Base-by-base conservation (phyloP, 2,888 invertebrate species). In the Bugulina stolonifera region DNA sequence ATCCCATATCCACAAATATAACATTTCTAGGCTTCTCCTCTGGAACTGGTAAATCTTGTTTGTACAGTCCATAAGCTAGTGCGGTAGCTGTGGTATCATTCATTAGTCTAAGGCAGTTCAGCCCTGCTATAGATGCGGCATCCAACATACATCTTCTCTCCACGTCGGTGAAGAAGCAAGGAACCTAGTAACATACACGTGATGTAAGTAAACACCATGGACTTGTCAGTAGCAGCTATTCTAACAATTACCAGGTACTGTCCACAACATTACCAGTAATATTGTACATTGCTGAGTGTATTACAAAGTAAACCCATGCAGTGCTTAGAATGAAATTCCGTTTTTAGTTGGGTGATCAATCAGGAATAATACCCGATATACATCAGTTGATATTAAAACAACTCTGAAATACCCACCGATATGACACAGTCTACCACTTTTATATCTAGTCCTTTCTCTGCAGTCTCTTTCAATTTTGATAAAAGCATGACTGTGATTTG, bases 41-140 rank as follows among this genome's bases (percentile, higher is more conserved):
- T 1, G 90, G 89, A 18, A 89, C 89, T 18, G 97, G 96, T 76
- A 97, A 87, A 85, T 98, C 97, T 84, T 95, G 93, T 43, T 70
- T 70, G 52, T 70, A 70, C 3, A 99, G 96, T 74, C 98, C 98
- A 84, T 99, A 99, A 69, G 93, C 91, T 71, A 99, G 87, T 35
- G 97, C 96, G 58, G 95, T 80, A 14, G 99, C 95, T 2, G 98
- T 93, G 32, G 96, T 94, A 87, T 99, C 99, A 86, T 98, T 98
- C 88, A 99, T 91, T 72, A 99, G 87, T 75, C 94, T 90, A 72
- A 99, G 87, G 55, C 96, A 94, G 87, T 99, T 97, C 58, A 99
- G 87, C 84, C 91, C 96, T 78, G 96, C 91, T 83, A 97, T 93
- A 75, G 90, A 87, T 72, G 97, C 94, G 52, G 98, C 91, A 86